A percentile compares a stretch with the other conserved stretches of the same genome.
phyloP scores from a whole-genome alignment of 2,113 vertebrate species.

The Saimiri boliviensis region DNA sequence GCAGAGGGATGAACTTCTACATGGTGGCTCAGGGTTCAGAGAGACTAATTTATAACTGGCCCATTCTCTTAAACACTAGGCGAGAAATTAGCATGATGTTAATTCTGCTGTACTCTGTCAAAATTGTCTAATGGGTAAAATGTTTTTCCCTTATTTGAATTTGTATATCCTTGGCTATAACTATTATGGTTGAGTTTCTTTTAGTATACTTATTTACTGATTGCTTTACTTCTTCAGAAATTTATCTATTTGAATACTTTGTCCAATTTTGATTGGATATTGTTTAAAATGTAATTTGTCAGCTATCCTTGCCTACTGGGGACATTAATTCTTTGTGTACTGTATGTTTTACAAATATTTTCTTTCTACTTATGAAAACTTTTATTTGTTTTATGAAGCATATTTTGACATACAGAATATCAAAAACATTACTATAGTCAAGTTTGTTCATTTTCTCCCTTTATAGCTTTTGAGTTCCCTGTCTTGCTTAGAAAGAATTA shows the following conservation, averaged over 20 bases:
- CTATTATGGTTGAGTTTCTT: neutral
- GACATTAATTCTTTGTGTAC: neutral
- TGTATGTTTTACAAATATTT: neutral
- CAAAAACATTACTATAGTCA: neutral
- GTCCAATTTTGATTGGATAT: neutral
- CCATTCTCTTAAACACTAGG: neutral
- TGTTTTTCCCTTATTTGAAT: neutral
- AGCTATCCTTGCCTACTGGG: neutral
- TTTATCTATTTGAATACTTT: neutral
- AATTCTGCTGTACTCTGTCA: neutral
- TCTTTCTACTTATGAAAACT: neutral
- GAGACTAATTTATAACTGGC: neutral
- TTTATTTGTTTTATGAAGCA: constrained; percentile 13
- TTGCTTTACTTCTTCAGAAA: constrained; percentile 27
- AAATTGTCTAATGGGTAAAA: neutral
- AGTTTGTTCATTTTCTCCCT: constrained; percentile 39
- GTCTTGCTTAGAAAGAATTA: constrained; percentile 62
- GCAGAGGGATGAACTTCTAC: neutral
- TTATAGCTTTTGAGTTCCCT: constrained; percentile 35
- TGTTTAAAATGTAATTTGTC: neutral
- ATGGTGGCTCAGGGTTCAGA: neutral
- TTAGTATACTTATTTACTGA: neutral
- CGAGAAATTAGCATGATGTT: neutral
- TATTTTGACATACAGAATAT: neutral
- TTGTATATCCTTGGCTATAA: neutral